Conservation (phyloP, 2,113 vertebrate genomes). For the Gobio gobio region DNA sequence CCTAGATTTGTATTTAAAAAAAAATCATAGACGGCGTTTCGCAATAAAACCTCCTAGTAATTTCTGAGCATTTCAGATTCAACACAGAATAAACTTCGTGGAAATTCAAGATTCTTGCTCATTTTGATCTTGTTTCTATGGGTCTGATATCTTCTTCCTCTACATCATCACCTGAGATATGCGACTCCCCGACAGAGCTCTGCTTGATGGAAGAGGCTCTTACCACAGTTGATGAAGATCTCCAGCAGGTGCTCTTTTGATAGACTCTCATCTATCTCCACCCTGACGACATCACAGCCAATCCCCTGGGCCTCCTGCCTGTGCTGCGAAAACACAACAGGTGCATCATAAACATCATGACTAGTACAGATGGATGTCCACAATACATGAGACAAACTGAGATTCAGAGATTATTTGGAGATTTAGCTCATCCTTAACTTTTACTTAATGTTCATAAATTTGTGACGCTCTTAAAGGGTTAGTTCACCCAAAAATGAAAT, state of each 20-base stretch:
- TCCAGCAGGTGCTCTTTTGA: constrained; percentile 91
- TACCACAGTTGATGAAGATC: constrained; percentile 88
- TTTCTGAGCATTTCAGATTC: not conserved
- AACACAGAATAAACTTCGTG: not conserved
- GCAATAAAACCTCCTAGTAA: not conserved
- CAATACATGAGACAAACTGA: not conserved
- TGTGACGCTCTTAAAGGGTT: too few species aligned
- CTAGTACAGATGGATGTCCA: not conserved
- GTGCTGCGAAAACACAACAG: constrained; percentile 71
- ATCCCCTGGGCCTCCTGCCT: constrained; percentile 84
- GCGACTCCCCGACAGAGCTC: not conserved
- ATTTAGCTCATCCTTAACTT: not conserved
- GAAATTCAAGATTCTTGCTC: too few species aligned
- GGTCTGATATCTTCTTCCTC: not conserved
- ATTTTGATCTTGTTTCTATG: not conserved
- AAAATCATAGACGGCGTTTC: not conserved
- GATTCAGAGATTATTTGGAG: not conserved
- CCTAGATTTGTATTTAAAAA: not conserved
- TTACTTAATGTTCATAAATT: not conserved
- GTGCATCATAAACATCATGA: not conserved
- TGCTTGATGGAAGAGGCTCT: constrained; percentile 51
- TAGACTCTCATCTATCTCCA: constrained; percentile 85
- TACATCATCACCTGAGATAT: not conserved
- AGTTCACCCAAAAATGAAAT: too few species aligned
- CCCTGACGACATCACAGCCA: constrained; percentile 85